Evolutionary conservation across 2,113 vertebrate genomes (phyloP).

Genomic region (Pelmatolapia mariae): DNA sequence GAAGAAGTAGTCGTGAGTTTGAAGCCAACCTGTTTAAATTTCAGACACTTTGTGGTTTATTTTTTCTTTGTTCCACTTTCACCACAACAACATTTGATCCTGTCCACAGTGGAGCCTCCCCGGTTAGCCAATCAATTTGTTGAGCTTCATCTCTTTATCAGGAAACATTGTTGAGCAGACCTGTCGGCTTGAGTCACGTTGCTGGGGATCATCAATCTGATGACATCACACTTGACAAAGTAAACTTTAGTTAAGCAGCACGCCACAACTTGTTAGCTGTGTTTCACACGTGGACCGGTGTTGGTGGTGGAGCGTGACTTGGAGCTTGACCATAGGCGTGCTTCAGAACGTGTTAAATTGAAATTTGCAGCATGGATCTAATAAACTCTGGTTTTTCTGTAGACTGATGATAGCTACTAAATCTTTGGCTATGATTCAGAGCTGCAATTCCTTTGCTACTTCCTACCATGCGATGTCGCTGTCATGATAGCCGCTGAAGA

Average conservation of each 20-base stretch:
- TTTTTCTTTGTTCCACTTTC: neutral
- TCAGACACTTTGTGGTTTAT: neutral
- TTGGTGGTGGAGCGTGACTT: neutral
- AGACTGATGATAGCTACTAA: neutral
- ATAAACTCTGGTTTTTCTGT: neutral
- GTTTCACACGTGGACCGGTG: neutral
- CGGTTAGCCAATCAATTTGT: neutral
- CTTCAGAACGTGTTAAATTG: neutral
- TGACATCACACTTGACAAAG: neutral
- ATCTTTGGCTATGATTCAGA: neutral
- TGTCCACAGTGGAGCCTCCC: neutral
- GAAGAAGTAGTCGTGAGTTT: neutral
- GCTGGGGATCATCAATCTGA: neutral
- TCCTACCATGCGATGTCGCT: neutral
- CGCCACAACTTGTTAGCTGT: neutral
- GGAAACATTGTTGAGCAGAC: neutral
- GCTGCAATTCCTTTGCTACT: neutral
- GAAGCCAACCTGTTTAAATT: neutral
- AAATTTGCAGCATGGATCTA: neutral
- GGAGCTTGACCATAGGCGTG: fast-evolving
- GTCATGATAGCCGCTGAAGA: neutral
- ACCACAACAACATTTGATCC: neutral
- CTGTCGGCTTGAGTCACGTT: neutral
- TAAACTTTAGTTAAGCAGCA: neutral
- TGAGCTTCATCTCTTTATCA: neutral